Evolutionary conservation across 1,140 invertebrate genomes (phyloP).

Genomic region (Centruroides sculpturatus): DNA sequence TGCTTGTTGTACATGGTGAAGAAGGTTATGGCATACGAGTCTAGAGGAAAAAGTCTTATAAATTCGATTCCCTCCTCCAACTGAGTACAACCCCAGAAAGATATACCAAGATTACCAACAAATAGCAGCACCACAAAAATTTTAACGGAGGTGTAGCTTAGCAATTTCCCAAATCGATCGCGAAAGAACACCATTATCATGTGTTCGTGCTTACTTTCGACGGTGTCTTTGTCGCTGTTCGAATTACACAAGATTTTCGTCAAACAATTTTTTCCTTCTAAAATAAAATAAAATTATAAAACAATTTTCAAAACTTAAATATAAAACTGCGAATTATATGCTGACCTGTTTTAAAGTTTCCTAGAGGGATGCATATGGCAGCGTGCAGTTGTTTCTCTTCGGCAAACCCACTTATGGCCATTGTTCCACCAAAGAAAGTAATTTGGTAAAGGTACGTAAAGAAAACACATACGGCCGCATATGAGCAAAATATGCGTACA

Average conservation of each 20-base stretch:
- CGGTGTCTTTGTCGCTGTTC: conserved; percentile 41
- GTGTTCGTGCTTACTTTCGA: conserved; percentile 69
- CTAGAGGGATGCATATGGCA: no score
- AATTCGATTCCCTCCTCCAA: conserved; percentile 79
- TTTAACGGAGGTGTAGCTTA: conserved; percentile 63
- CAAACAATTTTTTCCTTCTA: no score
- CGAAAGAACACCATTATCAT: conserved; percentile 73
- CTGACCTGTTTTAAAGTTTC: no score
- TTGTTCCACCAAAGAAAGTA: conserved; percentile 81
- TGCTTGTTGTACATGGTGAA: conserved; percentile 76
- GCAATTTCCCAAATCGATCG: conserved; percentile 54
- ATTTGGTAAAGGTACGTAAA: conserved; percentile 90
- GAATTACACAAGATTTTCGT: no score
- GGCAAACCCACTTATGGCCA: conserved; percentile 74
- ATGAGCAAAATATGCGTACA: conserved; percentile 90
- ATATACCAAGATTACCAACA: conserved; percentile 58
- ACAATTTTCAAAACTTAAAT: no score
- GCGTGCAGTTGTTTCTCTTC: conserved; percentile 71
- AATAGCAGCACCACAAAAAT: conserved; percentile 60
- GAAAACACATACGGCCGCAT: conserved; percentile 77
- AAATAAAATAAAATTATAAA: no score
- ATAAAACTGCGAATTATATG: no score
- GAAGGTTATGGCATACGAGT: conserved; percentile 77
- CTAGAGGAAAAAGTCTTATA: conserved; percentile 63
- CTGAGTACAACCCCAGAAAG: conserved; percentile 70